Evolutionary conservation across 2,113 vertebrate species (phyloP).

Genomic region (Siphamia tubifer): DNA sequence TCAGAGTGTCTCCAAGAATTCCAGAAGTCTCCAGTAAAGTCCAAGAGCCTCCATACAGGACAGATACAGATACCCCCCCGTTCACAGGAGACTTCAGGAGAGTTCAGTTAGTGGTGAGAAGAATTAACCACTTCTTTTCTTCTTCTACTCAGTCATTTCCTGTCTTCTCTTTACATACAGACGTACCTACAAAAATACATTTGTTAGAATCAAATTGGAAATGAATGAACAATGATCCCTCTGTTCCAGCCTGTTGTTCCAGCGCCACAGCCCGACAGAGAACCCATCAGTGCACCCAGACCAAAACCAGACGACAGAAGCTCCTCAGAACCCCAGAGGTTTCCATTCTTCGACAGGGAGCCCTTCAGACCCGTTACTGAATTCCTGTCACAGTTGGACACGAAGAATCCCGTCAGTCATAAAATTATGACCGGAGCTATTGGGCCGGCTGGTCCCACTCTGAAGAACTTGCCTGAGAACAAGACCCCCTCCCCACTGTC

Average conservation of each 20-base stretch:
- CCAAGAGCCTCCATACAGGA: slow-evolving; percentile 30
- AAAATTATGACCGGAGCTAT: neutral
- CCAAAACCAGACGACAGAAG: slow-evolving; percentile 11
- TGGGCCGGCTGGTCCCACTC: slow-evolving; percentile 28
- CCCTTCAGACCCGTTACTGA: slow-evolving; percentile 50
- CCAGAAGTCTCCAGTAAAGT: neutral
- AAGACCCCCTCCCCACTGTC: neutral
- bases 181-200: too few relatives aligned
- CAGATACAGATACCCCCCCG: slow-evolving; percentile 29
- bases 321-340: slow-evolving; percentile 23
- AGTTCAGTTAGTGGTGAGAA: slow-evolving; percentile 50
- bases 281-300: neutral
- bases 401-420: neutral
- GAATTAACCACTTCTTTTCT: neutral
- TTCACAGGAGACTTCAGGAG: slow-evolving; percentile 52
- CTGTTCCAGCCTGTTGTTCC: slow-evolving; percentile 49
- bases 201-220: too few relatives aligned
- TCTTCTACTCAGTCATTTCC: too few relatives aligned
- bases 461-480: neutral
- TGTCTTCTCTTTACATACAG: too few relatives aligned
- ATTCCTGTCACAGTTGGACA: slow-evolving; percentile 23
- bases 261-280: neutral
- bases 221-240: neutral
- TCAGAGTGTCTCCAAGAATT: slow-evolving; percentile 45
- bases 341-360: slow-evolving; percentile 51